These are phyloP conservation scores for Ectemnius continuus DNA, from an alignment of 2,888 invertebrate species.

Conservation along the genomic window DNA sequence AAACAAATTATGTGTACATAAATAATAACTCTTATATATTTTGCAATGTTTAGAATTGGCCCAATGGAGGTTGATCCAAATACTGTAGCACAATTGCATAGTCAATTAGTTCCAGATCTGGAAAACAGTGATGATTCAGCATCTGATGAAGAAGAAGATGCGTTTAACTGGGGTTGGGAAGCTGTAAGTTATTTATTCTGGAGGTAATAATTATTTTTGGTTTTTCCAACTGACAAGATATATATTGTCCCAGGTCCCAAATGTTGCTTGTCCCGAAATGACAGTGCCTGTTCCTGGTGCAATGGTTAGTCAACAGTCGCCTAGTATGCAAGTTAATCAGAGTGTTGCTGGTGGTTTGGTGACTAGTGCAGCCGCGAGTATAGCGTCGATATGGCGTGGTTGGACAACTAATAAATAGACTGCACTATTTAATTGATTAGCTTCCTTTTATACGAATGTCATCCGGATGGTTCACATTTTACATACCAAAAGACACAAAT, in stretches of 20 bases:
- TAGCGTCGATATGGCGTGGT: conserved; percentile 90
- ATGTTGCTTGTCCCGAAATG: conserved; percentile 80
- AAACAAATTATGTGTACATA: too few relatives aligned
- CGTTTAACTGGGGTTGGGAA: conserved; percentile 90
- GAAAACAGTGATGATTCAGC: conserved; percentile 84
- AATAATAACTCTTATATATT: too few relatives aligned
- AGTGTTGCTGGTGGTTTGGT: conserved; percentile 87
- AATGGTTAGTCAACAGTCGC: conserved; percentile 70
- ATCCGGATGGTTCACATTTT: neutral
- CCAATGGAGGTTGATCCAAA: conserved; percentile 81
- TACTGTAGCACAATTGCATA: conserved; percentile 82
- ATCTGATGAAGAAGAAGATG: conserved; percentile 85
- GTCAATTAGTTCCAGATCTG: conserved; percentile 82
- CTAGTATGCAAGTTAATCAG: conserved; percentile 76
- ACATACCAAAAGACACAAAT: conserved; percentile 42
- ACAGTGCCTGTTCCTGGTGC: conserved; percentile 74
- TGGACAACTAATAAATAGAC: conserved; percentile 82
- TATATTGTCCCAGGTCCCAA: conserved; percentile 78
- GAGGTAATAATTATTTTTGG: neutral
- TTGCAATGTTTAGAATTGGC: conserved; percentile 79
- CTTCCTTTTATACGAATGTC: conserved; percentile 3
- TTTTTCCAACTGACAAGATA: neutral
- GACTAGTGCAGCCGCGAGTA: conserved; percentile 89
- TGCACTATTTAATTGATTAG: conserved; percentile 42
- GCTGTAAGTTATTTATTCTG: conserved; percentile 79